A percentile compares a stretch with the other conserved stretches of the same genome.
Conservation (phyloP, 1,140 invertebrate genomes). For the Periplaneta americana region DNA sequence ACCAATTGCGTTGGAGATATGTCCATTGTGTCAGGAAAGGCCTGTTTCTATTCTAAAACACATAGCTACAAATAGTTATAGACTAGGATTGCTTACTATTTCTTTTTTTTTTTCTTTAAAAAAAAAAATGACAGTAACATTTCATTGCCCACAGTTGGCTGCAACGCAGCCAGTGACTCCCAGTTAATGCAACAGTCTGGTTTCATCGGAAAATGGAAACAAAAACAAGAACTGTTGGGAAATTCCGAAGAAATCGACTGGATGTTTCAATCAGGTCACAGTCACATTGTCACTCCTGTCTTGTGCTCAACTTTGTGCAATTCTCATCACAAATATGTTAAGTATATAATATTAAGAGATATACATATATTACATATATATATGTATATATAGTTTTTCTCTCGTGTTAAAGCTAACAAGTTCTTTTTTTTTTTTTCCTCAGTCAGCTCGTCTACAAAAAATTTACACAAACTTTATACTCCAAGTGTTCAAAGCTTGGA, state of each 20-base stretch:
- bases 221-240: neutral
- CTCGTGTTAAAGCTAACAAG: constrained; percentile 4
- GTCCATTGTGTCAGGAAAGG: neutral
- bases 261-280: neutral
- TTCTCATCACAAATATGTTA: neutral
- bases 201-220: neutral
- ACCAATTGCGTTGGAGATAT: neutral
- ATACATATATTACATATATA: neutral
- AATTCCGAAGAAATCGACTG: neutral
- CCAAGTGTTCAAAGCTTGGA: too few relatives aligned
- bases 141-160: neutral
- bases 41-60: neutral
- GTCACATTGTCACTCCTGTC: neutral
- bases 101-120: neutral
- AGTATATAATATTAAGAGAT: constrained; percentile 10
- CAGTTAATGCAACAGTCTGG: neutral
- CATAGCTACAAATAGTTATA: neutral
- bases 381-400: neutral
- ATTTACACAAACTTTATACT: neutral
- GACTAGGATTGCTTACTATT: neutral
- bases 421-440: too few relatives aligned
- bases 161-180: neutral
- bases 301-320: neutral
- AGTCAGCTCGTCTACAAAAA: neutral
- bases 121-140: neutral